Conservation (phyloP, 2,797 vertebrate species). For the Todus mexicanus region DNA sequence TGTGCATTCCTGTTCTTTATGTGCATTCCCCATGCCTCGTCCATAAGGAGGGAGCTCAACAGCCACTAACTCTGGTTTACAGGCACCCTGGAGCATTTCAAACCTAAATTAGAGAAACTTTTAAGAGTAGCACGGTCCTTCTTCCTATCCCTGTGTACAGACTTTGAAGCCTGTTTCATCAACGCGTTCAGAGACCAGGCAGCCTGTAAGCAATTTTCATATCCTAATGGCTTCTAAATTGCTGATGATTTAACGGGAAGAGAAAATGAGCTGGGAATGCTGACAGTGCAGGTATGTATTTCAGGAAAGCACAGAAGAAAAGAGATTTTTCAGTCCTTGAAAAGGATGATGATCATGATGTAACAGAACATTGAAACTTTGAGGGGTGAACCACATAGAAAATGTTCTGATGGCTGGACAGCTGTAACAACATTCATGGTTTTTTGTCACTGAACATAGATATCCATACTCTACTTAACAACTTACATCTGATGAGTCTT, state of each 20-base stretch:
- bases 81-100: background rate
- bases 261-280: background rate
- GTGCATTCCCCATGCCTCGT: background rate
- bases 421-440: background rate
- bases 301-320: background rate
- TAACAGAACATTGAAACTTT: background rate
- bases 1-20: background rate
- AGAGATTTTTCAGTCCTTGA: background rate
- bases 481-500: background rate
- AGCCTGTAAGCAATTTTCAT: background rate
- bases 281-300: background rate
- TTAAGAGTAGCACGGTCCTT: background rate
- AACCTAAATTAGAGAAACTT: background rate
- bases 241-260: background rate
- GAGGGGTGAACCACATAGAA: background rate
- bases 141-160: rapidly evolving
- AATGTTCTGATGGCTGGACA: background rate
- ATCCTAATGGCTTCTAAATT: background rate
- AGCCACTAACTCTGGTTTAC: background rate
- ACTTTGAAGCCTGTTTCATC: background rate
- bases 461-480: background rate
- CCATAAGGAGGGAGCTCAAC: background rate
- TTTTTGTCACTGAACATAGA: background rate
- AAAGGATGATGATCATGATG: background rate
- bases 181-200: background rate